Evolutionary conservation across 2,888 invertebrate species (phyloP), one percentile per base, ranked within the genome.

Genomic region (Gastrophysa polygoni): DNA sequence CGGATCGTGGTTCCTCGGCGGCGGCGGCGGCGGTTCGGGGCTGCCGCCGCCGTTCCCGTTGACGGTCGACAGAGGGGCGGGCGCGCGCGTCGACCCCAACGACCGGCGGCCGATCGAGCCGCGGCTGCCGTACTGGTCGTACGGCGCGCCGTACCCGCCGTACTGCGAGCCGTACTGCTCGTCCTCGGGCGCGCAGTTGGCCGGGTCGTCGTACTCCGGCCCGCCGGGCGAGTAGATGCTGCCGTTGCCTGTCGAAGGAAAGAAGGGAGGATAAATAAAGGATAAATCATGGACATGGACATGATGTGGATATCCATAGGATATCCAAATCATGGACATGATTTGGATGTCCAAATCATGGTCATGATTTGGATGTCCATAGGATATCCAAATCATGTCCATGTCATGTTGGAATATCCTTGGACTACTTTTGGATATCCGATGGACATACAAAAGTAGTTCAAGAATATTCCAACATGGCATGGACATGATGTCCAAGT

Each of bases 141-240:
- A 94, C 64, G 94, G 93, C 50, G 93, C 93, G 64, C 93, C 93
- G 76, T 90, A 90, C 17, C 81, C 81, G 43, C 87, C 86, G 81
- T 94, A 94, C 73, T 93, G 93, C 73, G 93, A 93, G 73, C 94
- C 92, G 82, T 95, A 95, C 75, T 93, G 94, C 80, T 95, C 94
- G 81, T 94, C 94, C 80, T 95, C 95, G 51, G 93, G 92, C 16
- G 92, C 92, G 82, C 93, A 94, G 81, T 95, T 94, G 6, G 95
- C 95, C 34, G 95, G 95, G 81, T 95, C 95, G 80, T 95, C 95
- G 81, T 95, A 95, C 84, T 95, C 95, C 61, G 95, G 94, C n/a
- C n/a, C n/a, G 67, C 91, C 90, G 66, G 90, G 90, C 28, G 90
- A 89, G 78, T 92, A 92, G 80, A 91, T 91, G 74, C 91, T 91